phyloP scores from a whole-genome alignment of 35 echinoderm and acorn worm genomes.

The Patiria miniata region DNA sequence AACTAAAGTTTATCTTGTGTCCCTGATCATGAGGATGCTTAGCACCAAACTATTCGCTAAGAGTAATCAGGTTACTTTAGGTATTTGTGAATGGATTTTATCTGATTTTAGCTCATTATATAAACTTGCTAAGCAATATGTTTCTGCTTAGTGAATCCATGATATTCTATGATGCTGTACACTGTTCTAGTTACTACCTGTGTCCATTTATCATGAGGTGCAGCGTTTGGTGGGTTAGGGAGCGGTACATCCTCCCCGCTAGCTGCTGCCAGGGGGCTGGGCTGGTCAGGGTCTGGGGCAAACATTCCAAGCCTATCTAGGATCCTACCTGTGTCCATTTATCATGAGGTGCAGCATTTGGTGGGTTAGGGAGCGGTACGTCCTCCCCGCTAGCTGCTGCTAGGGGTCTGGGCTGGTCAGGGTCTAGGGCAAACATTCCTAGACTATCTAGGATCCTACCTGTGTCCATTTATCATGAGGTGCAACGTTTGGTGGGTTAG shows the following conservation, averaged over 20 bases:
- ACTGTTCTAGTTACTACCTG: constrained; percentile 47
- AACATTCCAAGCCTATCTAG: constrained; percentile 85
- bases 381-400: constrained; percentile 63
- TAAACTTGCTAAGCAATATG: too few species aligned
- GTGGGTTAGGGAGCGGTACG: constrained; percentile 65
- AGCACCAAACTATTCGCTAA: too few species aligned
- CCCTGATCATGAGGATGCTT: too few species aligned
- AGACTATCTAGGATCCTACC: constrained; percentile 80
- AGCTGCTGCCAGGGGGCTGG: constrained; percentile 69
- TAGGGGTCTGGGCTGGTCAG: constrained; percentile 60
- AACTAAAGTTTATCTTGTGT: too few species aligned
- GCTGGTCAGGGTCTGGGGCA: constrained; percentile 52
- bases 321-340: constrained; percentile 93
- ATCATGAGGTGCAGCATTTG: constrained; percentile 87
- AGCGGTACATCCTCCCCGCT: constrained; percentile 57
- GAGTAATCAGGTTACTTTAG: too few species aligned
- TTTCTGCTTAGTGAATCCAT: too few species aligned
- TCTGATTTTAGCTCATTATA: too few species aligned
- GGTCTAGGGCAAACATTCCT: constrained; percentile 76
- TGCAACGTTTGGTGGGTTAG: constrained; percentile 81
- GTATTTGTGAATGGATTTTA: too few species aligned
- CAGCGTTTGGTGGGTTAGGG: constrained; percentile 80
- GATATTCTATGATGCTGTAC: too few species aligned
- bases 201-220: constrained; percentile 94
- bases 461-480: constrained; percentile 99